These are phyloP conservation scores for Oncorhynchus masou DNA, from an alignment of 2,113 vertebrate species.

Conservation along the genomic window DNA sequence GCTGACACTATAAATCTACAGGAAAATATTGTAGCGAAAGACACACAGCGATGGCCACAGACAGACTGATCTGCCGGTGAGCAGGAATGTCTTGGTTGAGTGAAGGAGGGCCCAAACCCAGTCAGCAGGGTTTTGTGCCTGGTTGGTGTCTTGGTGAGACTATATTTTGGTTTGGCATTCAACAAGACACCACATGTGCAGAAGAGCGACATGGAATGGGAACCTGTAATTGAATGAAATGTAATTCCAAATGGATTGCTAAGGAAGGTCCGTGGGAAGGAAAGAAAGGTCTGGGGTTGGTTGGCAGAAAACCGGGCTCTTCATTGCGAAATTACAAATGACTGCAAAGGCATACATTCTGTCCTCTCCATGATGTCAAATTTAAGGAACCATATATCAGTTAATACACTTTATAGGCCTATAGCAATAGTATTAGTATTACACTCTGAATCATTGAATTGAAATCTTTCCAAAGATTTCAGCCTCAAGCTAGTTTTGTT, in stretches of 20 bases:
- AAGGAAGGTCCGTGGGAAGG: constrained; percentile 15
- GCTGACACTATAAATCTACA: constrained; percentile 56
- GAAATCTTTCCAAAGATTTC: too few relatives aligned
- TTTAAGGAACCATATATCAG: constrained; percentile 30
- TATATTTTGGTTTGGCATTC: constrained; percentile 55
- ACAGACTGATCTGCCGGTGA: constrained; percentile 43
- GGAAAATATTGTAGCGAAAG: constrained; percentile 44
- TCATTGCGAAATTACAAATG: too few relatives aligned
- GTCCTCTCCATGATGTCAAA: constrained; percentile 21
- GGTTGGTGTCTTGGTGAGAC: constrained; percentile 28
- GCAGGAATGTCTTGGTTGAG: constrained; percentile 55
- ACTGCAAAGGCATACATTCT: constrained; percentile 6
- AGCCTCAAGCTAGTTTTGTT: constrained; percentile 37
- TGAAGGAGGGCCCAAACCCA: constrained; percentile 50
- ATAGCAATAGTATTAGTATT: too few relatives aligned
- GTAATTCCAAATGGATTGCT: constrained; percentile 25
- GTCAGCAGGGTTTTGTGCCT: constrained; percentile 14
- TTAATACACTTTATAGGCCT: too few relatives aligned
- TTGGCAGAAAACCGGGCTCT: neutral
- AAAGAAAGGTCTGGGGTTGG: neutral
- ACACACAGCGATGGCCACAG: constrained; percentile 52
- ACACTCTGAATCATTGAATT: too few relatives aligned
- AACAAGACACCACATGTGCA: constrained; percentile 35
- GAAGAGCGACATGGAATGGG: constrained; percentile 22
- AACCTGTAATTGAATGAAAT: constrained; percentile 37